phyloP scores from a whole-genome alignment of 1,140 invertebrate species.

The Drosophila arawakana region DNA sequence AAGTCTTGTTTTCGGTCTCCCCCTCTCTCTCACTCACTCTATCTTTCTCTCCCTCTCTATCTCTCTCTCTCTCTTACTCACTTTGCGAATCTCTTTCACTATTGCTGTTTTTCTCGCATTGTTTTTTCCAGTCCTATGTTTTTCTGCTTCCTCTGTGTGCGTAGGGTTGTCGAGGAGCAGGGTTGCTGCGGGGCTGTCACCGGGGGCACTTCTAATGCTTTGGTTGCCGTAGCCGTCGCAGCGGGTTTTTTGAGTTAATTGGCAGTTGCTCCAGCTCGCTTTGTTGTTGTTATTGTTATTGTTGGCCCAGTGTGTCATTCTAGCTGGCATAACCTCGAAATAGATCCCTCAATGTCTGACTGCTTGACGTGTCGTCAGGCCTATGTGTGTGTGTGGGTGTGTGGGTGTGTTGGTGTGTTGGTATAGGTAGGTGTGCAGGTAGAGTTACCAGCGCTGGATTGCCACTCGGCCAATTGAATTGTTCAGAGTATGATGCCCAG shows the following conservation, averaged over 20 bases:
- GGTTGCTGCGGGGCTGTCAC: not conserved
- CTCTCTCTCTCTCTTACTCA: not conserved
- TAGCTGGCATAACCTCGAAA: conserved; percentile 28
- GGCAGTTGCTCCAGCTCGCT: conserved; percentile 46
- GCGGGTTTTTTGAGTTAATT: conserved; percentile 74
- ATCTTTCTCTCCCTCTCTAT: not conserved
- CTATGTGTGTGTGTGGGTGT: not conserved
- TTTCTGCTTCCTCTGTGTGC: conserved; percentile 5
- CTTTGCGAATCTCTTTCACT: conserved; percentile 11
- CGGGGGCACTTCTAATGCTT: conserved; percentile 50
- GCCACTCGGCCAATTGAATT: conserved; percentile 48
- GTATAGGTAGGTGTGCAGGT: not conserved
- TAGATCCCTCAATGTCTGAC: conserved; percentile 6
- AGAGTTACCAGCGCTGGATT: not conserved
- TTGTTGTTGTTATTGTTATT: conserved; percentile 38
- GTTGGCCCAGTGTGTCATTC: conserved; percentile 23
- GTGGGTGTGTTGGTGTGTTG: conserved; percentile 1
- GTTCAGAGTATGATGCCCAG: conserved; percentile 38
- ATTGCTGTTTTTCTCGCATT: conserved; percentile 6
- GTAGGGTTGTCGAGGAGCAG: conserved; percentile 4
- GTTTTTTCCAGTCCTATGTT: conserved; percentile 11
- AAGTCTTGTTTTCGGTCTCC: not conserved
- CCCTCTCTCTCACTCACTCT: not conserved
- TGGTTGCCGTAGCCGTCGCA: conserved; percentile 37
- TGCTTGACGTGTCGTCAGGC: conserved; percentile 15